Percentiles rank a stretch among this genome's conserved stretches.
phyloP scores from a whole-genome alignment of 2,797 vertebrate species.

The Tokudaia muenninki region DNA sequence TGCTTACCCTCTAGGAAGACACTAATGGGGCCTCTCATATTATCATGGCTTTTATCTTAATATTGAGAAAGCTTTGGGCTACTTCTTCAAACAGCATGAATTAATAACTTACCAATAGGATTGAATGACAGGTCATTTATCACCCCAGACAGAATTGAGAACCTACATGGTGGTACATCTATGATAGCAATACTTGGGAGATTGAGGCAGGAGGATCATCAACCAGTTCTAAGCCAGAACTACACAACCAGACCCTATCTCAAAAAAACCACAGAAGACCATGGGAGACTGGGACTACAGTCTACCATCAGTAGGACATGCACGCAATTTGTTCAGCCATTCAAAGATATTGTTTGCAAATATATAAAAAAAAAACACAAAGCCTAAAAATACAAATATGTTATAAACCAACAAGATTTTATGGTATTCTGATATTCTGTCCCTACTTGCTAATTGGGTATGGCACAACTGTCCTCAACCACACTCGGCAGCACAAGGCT shows the following conservation, averaged over 20 bases:
- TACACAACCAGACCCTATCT: background rate
- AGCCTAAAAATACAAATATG: background rate
- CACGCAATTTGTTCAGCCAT: too few species aligned
- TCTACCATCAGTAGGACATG: background rate
- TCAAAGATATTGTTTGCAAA: background rate
- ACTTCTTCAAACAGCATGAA: conserved; percentile 23
- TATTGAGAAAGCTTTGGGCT: conserved; percentile 22
- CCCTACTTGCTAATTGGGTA: background rate
- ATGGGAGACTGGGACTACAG: background rate
- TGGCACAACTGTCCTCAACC: background rate
- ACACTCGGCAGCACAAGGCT: background rate
- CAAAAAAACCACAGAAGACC: background rate
- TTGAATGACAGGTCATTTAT: background rate
- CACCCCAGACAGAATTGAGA: background rate
- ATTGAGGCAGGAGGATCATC: background rate
- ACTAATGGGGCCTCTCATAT: background rate
- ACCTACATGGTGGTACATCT: background rate
- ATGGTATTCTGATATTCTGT: background rate
- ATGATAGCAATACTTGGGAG: background rate
- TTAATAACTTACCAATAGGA: background rate
- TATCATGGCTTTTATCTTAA: conserved; percentile 36
- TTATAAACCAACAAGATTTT: background rate
- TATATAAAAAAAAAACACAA: background rate
- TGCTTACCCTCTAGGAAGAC: background rate
- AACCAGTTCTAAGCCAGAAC: background rate